Evolutionary conservation across 2,113 vertebrate species (phyloP).

Genomic region (Orycteropus afer): DNA sequence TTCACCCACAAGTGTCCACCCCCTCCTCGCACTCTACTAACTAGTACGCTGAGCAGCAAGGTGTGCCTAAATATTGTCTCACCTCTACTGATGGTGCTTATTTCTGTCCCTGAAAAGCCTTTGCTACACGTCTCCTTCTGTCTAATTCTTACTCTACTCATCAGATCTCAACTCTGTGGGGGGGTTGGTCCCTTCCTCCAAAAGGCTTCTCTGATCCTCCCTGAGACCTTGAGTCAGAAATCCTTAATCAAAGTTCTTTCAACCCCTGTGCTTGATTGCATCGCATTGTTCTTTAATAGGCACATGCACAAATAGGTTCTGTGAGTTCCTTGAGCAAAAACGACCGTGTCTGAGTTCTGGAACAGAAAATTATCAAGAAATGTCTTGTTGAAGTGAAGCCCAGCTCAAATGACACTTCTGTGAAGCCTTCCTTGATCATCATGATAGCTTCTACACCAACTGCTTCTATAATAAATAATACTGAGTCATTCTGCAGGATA

Average conservation of each 20-base stretch:
- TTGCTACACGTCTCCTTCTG: not conserved
- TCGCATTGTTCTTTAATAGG: constrained; percentile 36
- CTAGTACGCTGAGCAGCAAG: not conserved
- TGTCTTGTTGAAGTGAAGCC: constrained; percentile 13
- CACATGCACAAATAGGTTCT: not conserved
- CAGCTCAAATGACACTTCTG: not conserved
- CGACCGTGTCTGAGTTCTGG: not conserved
- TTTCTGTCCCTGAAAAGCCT: constrained; percentile 26
- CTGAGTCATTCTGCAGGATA: constrained; percentile 50
- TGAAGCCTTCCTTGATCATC: constrained; percentile 39
- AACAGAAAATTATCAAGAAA: not conserved
- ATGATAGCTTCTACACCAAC: not conserved
- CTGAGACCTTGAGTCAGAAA: not conserved
- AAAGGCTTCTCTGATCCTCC: not conserved
- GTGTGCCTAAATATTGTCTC: not conserved
- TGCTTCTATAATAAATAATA: constrained; percentile 50
- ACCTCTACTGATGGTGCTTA: not conserved
- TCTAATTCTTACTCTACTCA: not conserved
- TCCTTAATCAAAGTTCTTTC: not conserved
- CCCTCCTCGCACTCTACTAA: not conserved
- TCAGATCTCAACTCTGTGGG: not conserved
- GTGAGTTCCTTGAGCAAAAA: constrained; percentile 43
- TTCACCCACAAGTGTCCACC: not conserved
- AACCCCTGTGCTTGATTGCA: not conserved
- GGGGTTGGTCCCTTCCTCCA: not conserved